Evolutionary conservation across 1,140 invertebrate species (phyloP).

Genomic region (Saccostrea echinata): DNA sequence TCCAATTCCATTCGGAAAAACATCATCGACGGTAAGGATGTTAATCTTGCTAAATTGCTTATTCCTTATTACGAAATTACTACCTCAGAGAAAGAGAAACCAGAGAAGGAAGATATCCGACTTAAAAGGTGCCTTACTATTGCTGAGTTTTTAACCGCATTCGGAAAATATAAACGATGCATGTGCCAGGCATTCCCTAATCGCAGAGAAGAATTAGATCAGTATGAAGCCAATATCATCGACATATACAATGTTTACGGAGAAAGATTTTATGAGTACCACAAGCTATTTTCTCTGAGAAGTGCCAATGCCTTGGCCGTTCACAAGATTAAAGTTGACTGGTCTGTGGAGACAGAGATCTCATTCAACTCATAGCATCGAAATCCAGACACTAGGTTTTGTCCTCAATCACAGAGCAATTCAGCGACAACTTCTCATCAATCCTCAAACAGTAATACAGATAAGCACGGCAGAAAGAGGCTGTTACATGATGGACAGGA

Average conservation of each 20-base stretch:
- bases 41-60: slow-evolving; percentile 11
- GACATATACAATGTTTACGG: slow-evolving; percentile 47
- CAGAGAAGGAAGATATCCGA: slow-evolving; percentile 27
- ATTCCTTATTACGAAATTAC: not conserved
- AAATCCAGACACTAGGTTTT: not conserved
- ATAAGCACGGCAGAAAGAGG: not conserved
- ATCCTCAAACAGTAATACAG: not conserved
- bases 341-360: slow-evolving; percentile 5
- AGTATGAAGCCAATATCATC: slow-evolving; percentile 46
- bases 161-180: not conserved
- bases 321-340: slow-evolving; percentile 46
- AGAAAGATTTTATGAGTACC: slow-evolving; percentile 57
- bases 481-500: not conserved
- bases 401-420: slow-evolving; percentile 13
- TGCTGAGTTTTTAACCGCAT: slow-evolving; percentile 17
- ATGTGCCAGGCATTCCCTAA: slow-evolving; percentile 42
- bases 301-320: slow-evolving; percentile 17
- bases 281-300: slow-evolving; percentile 43
- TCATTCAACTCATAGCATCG: not conserved
- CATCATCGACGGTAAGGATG: slow-evolving; percentile 41
- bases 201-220: slow-evolving; percentile 43
- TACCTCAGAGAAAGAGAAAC: not conserved
- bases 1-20: slow-evolving; percentile 26
- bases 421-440: not conserved
- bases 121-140: slow-evolving; percentile 39